A percentile compares a stretch with the other conserved stretches of the same genome.
Evolutionary conservation across 2,888 invertebrate species (phyloP).

Genomic region (Brenthis hecate): DNA sequence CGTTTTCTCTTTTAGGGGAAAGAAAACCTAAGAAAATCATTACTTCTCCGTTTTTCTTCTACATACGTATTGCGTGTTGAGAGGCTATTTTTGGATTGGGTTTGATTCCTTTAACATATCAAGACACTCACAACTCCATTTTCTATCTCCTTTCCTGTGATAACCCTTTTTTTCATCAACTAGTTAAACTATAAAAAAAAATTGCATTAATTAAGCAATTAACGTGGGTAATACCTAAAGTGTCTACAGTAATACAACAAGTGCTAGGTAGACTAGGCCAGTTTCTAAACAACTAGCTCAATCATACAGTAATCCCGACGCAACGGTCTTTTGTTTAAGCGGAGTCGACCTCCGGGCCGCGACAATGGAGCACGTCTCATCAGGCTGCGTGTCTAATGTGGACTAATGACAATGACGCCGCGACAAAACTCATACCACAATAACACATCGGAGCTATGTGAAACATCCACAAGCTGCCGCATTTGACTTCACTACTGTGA

Average conservation of each 20-base stretch:
- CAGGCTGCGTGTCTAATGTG: conserved; percentile 65
- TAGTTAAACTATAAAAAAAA: no score
- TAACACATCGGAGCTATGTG: conserved; percentile 1
- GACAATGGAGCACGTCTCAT: conserved; percentile 49
- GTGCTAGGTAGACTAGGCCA: background rate
- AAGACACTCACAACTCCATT: no score
- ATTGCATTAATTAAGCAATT: no score
- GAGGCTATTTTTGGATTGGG: no score
- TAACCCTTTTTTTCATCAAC: no score
- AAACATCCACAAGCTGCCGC: conserved; percentile 15
- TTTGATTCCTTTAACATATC: no score
- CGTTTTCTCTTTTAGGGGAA: no score
- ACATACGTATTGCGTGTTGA: no score
- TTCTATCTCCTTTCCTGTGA: no score
- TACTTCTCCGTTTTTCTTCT: no score
- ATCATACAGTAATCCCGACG: background rate
- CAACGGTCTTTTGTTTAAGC: conserved; percentile 24
- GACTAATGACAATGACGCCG: conserved; percentile 54
- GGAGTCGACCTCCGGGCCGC: conserved; percentile 25
- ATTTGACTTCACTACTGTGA: background rate
- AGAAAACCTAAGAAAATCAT: no score
- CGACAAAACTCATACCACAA: conserved; percentile 19
- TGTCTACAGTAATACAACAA: background rate
- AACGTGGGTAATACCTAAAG: no score
- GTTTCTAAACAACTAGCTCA: conserved; percentile 18